These are phyloP conservation scores for Andrena fulva DNA, from an alignment of 2,888 invertebrate species.

Conservation along the genomic window DNA sequence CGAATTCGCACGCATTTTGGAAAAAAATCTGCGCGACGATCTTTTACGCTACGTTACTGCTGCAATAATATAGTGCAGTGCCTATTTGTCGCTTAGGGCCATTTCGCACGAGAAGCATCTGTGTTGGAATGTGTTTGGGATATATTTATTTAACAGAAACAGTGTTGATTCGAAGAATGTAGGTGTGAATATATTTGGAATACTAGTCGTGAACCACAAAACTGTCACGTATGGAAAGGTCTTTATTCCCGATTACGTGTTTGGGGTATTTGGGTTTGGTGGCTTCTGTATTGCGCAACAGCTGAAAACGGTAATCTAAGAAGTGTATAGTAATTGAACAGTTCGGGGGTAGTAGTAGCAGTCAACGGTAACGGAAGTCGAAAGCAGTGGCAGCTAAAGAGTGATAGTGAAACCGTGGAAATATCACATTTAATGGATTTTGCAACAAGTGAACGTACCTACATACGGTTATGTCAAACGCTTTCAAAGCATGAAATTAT, in stretches of 20 bases:
- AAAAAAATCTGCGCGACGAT: background rate
- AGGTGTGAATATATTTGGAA: too few species aligned
- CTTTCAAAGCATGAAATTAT: background rate
- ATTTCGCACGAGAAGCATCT: too few species aligned
- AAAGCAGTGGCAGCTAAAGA: background rate
- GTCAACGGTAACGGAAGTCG: background rate
- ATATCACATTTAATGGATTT: background rate
- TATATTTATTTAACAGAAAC: too few species aligned
- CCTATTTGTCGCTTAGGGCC: too few species aligned
- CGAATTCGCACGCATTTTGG: background rate
- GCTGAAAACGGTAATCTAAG: background rate
- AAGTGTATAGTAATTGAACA: background rate
- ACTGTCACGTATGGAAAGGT: too few species aligned
- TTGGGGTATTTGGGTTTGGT: too few species aligned
- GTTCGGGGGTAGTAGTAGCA: background rate
- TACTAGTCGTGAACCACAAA: too few species aligned
- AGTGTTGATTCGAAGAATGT: too few species aligned
- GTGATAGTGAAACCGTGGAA: background rate
- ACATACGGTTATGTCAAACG: background rate
- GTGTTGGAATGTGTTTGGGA: too few species aligned
- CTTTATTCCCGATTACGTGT: too few species aligned
- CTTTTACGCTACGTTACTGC: background rate
- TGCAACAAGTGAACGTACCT: background rate
- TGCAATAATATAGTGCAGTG: background rate
- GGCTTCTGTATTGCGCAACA: too few species aligned